Evolutionary conservation across 2,113 vertebrate genomes (phyloP).

Genomic region (Chloropsis cyanopogon): DNA sequence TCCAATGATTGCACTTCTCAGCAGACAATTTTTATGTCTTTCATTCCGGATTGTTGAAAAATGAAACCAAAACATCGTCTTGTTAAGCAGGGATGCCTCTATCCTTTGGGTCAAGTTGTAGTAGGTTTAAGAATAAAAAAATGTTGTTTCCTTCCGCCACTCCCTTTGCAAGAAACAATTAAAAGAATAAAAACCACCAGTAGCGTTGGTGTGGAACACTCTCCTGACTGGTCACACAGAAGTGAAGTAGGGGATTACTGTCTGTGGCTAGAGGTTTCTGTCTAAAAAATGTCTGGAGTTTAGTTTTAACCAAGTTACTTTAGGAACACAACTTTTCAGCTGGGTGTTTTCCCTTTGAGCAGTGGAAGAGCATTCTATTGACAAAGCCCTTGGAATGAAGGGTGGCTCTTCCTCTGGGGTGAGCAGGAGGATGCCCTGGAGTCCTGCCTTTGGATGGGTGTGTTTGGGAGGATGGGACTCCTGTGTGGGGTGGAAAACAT

Average conservation of each 20-base stretch:
- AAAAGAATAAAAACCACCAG: rapidly evolving
- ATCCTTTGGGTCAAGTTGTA: background rate
- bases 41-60: background rate
- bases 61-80: background rate
- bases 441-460: background rate
- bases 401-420: background rate
- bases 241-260: background rate
- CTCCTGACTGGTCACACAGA: background rate
- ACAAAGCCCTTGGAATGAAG: background rate
- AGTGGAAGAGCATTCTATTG: background rate
- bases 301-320: background rate
- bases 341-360: background rate
- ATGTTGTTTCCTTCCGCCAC: background rate
- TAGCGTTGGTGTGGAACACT: background rate
- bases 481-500: background rate
- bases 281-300: background rate
- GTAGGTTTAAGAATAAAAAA: background rate
- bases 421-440: background rate
- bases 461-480: background rate
- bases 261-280: background rate
- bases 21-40: background rate
- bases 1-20: background rate
- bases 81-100: background rate
- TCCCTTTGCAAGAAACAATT: background rate
- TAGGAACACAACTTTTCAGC: background rate